These are phyloP conservation scores for Palaemon carinicauda DNA, from an alignment of 1,140 invertebrate species.

Conservation along the genomic window DNA sequence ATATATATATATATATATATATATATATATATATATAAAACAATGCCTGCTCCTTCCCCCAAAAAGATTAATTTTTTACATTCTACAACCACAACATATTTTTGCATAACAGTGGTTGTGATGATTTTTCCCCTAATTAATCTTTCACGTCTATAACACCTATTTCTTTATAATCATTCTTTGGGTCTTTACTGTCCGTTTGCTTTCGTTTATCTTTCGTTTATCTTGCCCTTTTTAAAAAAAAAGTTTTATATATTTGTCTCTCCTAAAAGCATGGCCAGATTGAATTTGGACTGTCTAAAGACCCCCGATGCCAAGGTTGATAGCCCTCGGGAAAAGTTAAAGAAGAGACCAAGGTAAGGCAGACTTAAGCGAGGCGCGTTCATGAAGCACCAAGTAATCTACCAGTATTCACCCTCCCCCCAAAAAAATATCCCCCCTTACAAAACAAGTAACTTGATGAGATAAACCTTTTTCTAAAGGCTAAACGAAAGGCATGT, in stretches of 20 bases:
- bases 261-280: constrained; percentile 49
- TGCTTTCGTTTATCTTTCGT: too few species aligned
- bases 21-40: neutral
- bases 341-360: constrained; percentile 55
- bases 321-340: constrained; percentile 49
- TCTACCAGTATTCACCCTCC: too few species aligned
- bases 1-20: neutral
- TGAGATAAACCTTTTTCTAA: too few species aligned
- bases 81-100: neutral
- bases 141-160: neutral
- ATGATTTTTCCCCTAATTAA: too few species aligned
- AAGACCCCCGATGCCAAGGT: constrained; percentile 49
- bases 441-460: too few species aligned
- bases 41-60: neutral
- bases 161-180: neutral
- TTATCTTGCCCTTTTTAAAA: neutral
- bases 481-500: too few species aligned
- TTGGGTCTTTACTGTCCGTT: neutral
- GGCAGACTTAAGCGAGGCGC: neutral
- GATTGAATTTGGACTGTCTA: constrained; percentile 55
- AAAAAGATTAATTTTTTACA: too few species aligned
- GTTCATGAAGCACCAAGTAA: too few species aligned
- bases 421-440: too few species aligned
- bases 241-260: constrained; percentile 15
- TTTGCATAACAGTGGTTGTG: too few species aligned